Percentiles rank a stretch among this genome's conserved stretches.
Conservation (phyloP, 2,797 vertebrate species). For the Oreochromis grahami region DNA sequence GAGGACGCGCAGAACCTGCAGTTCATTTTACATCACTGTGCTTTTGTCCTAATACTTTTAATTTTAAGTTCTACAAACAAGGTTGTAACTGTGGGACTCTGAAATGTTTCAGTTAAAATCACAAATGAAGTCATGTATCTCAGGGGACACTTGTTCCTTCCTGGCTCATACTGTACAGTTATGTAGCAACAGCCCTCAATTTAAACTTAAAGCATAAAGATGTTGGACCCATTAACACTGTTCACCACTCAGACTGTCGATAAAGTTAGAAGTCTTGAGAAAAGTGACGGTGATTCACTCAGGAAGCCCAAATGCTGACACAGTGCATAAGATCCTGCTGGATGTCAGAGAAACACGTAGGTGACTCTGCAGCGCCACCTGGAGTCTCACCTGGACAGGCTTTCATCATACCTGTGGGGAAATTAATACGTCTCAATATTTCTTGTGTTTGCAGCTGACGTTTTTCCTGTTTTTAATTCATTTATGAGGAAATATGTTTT, state of each 20-base stretch:
- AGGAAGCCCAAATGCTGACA: neutral
- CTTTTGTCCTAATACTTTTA: neutral
- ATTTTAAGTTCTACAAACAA: neutral
- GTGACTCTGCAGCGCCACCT: neutral
- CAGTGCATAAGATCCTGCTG: neutral
- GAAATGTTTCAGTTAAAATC: neutral
- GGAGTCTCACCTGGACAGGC: conserved; percentile 46
- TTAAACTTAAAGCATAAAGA: neutral
- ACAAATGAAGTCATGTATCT: neutral
- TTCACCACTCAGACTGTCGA: neutral
- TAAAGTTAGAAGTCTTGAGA: neutral
- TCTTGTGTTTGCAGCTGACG: neutral
- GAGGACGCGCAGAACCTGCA: neutral
- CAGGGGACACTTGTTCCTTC: neutral
- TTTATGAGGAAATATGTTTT: neutral
- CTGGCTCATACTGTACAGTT: neutral
- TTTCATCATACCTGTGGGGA: conserved; percentile 69
- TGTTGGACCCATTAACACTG: neutral
- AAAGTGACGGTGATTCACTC: neutral
- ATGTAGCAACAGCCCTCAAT: neutral
- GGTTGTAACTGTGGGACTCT: neutral
- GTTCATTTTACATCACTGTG: neutral
- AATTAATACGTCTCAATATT: neutral
- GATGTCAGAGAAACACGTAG: neutral
- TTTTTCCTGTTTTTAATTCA: neutral